Conservation (phyloP, 2,797 vertebrate genomes). For the Brotula barbata region DNA sequence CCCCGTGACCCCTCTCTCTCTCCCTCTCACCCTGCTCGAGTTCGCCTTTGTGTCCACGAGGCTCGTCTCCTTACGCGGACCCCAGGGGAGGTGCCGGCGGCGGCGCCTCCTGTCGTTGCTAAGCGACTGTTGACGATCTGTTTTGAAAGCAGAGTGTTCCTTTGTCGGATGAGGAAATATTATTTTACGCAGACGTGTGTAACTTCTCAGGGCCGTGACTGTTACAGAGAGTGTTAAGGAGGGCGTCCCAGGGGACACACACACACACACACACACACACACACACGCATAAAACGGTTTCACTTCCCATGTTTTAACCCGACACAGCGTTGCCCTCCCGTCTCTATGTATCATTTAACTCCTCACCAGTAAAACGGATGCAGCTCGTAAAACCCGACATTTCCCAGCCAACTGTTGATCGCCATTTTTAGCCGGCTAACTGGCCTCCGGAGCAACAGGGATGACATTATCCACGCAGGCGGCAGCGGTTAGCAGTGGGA, state of each 20-base stretch:
- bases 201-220: constrained; percentile 14
- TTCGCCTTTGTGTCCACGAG: constrained; percentile 49
- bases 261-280: no score
- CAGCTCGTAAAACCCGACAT: constrained; percentile 43
- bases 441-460: constrained; percentile 68
- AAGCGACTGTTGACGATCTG: constrained; percentile 56
- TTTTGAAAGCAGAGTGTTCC: constrained; percentile 27
- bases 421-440: constrained; percentile 71
- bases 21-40: constrained; percentile 28
- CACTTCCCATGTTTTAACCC: constrained; percentile 29
- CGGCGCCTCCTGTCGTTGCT: constrained; percentile 55
- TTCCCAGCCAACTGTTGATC: constrained; percentile 54
- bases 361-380: constrained; percentile 43
- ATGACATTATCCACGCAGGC: constrained; percentile 75
- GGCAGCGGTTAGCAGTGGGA: constrained; percentile 74
- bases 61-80: constrained; percentile 29
- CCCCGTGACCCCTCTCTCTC: constrained; percentile 10
- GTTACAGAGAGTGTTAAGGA: constrained; percentile 16
- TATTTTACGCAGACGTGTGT: constrained; percentile 29
- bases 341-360: constrained; percentile 46
- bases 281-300: constrained; percentile 5
- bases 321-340: constrained; percentile 29
- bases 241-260: constrained; percentile 26
- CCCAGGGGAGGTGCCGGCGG: constrained; percentile 27
- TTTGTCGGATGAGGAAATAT: constrained; percentile 30